Evolutionary conservation across 2,797 vertebrate genomes (phyloP).

Genomic region (Pangasius larnaudii): DNA sequence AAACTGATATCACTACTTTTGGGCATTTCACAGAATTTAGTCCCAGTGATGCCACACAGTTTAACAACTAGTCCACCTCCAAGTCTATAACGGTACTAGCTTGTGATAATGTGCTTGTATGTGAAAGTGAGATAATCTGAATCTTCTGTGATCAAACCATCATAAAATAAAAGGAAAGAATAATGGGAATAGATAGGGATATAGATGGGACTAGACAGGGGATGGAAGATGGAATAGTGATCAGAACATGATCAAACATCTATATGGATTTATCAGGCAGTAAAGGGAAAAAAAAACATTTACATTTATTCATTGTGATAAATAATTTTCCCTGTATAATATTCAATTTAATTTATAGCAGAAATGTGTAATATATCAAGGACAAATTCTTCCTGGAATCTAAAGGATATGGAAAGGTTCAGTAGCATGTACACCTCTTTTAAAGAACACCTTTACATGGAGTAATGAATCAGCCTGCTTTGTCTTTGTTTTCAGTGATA

Average conservation of each 20-base stretch:
- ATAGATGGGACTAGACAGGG: background rate
- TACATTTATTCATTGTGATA: background rate
- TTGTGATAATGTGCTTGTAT: background rate
- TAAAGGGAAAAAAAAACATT: background rate
- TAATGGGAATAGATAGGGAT: background rate
- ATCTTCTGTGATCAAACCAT: background rate
- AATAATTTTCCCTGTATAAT: background rate
- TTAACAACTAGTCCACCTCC: background rate
- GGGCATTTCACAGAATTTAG: background rate
- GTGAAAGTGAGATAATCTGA: background rate
- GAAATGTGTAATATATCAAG: background rate
- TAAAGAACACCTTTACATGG: background rate
- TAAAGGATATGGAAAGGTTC: background rate
- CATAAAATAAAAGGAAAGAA: background rate
- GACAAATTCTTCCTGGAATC: background rate
- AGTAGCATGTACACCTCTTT: background rate
- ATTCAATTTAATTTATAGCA: background rate
- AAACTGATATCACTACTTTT: background rate
- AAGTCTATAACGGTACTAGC: background rate
- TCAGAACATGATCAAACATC: background rate
- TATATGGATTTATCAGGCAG: background rate
- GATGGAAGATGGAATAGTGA: background rate
- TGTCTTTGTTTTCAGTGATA: slow-evolving; percentile 19
- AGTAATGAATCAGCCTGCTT: slow-evolving; percentile 34
- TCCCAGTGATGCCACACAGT: background rate